Evolutionary conservation across 2,888 invertebrate genomes (phyloP), one percentile per base, ranked within the genome.

Genomic region (Spatulosminthurus flaviceps): DNA sequence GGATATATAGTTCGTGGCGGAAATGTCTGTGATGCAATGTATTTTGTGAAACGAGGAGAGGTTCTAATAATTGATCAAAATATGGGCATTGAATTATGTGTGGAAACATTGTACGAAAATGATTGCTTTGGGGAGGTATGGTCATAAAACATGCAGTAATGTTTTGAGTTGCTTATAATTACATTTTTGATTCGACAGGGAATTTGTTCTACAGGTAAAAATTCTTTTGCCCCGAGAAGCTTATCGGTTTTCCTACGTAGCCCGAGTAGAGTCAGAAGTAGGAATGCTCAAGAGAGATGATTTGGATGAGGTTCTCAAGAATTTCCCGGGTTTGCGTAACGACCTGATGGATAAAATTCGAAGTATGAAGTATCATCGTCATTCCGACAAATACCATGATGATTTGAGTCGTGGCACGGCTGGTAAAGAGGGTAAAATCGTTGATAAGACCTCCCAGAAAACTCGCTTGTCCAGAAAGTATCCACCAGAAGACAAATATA

Each of bases 91-190:
- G 82, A 84, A 22, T 70, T 85, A 9, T 82, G 83, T 67, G 84
- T 85, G 9, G 83, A 82, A 24, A 80, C 81, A 0, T 77, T 85
- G 0, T 82, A 82, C 29, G 84, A 85, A 67, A 82, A 79, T 51
- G 84, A 85, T 60, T 84, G 84, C 43, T 85, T 85, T 80, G 85
- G 85, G 60, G 85, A 84, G 77, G 84, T 83, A 41, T 16, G 72
- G 7, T 29, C 13, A 19, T 28, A 5, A 22, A 22, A 67, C 5
- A 67, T 67, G 67, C 29, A 71, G 11, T 34, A 9, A 4, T 41
- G 5, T 71, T 41, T 19, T 26, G 19, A 26, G 51, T 70, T 29
- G 1, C 41, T n/a, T 42, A 4, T 5, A n/a, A 28, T 7, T 51
- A 28, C 22, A 73, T 60, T 28, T 73, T 51, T 28, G 13, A 1